phyloP scores from a whole-genome alignment of 2,113 vertebrate genomes.

The Ictidomys tridecemlineatus region DNA sequence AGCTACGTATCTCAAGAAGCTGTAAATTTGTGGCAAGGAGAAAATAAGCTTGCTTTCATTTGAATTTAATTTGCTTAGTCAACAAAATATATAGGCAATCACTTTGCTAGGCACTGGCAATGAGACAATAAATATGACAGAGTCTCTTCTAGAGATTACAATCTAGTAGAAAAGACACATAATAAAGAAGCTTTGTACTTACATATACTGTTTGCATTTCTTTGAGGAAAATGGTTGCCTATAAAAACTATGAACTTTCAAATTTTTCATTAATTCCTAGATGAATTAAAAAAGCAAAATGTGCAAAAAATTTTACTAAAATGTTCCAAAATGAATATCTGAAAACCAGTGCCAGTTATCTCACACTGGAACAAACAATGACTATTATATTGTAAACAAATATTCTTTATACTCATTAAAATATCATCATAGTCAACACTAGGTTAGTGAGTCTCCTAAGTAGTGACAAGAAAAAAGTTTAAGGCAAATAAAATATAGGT shows the following conservation, averaged over 20 bases:
- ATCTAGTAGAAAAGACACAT: constrained; percentile 8
- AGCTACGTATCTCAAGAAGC: constrained; percentile 29
- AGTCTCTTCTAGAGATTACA: background rate
- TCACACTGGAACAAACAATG: no score
- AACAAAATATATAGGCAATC: constrained; percentile 1
- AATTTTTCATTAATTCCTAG: constrained; percentile 35
- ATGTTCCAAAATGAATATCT: background rate
- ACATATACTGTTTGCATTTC: constrained; percentile 21
- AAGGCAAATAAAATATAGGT: constrained; percentile 58
- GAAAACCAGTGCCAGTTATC: background rate
- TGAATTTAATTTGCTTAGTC: constrained; percentile 29
- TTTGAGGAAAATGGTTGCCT: constrained; percentile 11
- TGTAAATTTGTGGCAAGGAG: constrained; percentile 48
- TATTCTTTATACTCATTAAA: constrained; percentile 30
- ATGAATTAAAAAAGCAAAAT: constrained; percentile 48
- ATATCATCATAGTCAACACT: background rate
- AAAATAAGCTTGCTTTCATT: constrained; percentile 43
- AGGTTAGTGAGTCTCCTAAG: background rate
- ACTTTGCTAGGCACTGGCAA: background rate
- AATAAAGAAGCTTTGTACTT: constrained; percentile 5
- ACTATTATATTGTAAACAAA: background rate
- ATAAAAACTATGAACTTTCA: constrained; percentile 10
- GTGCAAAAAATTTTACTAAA: background rate
- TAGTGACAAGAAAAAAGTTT: background rate
- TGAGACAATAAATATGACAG: background rate